Conservation (phyloP, 2,797 vertebrate genomes). For the Pelochelys cantorii region DNA sequence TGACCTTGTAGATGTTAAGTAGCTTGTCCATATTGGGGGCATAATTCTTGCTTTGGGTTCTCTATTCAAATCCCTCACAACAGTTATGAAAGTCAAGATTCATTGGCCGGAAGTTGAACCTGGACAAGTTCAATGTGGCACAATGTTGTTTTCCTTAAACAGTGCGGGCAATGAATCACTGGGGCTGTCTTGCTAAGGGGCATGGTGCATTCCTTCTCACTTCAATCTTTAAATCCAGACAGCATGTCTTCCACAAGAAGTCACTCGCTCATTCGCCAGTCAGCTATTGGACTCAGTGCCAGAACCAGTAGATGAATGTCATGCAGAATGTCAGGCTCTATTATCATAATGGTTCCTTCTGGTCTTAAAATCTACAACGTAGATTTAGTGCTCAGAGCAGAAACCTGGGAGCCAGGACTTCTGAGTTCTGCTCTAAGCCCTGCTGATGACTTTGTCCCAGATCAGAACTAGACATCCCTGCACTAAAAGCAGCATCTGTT, state of each 20-base stretch:
- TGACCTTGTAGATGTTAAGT: neutral
- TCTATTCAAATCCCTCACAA: neutral
- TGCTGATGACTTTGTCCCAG: neutral
- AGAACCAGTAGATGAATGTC: neutral
- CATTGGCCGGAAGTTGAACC: neutral
- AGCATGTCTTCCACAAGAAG: neutral
- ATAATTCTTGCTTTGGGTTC: neutral
- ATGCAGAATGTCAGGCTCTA: neutral
- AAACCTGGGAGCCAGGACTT: neutral
- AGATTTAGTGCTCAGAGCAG: accelerated
- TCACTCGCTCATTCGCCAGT: neutral
- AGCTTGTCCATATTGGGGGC: neutral
- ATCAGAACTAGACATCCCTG: neutral
- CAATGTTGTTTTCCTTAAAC: neutral
- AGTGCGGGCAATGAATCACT: neutral
- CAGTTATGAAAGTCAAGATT: neutral
- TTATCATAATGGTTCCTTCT: neutral
- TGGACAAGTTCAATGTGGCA: neutral
- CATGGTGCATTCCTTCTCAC: neutral
- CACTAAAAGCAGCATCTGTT: neutral
- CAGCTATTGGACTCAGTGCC: accelerated
- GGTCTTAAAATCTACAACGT: neutral
- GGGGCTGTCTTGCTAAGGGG: neutral
- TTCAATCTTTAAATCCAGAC: neutral
- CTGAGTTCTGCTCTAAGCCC: neutral